Percentiles rank a stretch among this genome's conserved stretches.
These are phyloP conservation scores for Drosophila athabasca DNA, from an alignment of 1,140 invertebrate genomes.

Conservation along the genomic window DNA sequence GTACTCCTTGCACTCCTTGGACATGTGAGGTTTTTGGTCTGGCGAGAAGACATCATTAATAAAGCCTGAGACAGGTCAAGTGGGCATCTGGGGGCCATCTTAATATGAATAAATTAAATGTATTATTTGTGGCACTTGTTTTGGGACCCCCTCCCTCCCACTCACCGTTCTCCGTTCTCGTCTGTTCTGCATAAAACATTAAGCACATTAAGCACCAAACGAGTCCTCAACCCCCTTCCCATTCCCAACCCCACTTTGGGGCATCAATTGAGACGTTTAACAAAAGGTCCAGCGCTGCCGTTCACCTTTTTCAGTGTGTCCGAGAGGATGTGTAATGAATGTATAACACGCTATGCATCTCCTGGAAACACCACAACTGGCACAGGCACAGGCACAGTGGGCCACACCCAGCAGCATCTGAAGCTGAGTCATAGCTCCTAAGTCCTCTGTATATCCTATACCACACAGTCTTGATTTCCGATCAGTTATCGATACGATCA, in stretches of 20 bases:
- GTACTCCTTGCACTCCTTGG: not conserved
- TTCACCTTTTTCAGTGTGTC: slow-evolving; percentile 47
- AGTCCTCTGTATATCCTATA: not conserved
- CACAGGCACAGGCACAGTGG: not conserved
- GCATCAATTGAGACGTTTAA: slow-evolving; percentile 74
- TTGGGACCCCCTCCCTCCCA: not conserved
- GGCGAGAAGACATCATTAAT: slow-evolving; percentile 20
- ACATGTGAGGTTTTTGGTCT: not conserved
- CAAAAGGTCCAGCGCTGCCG: slow-evolving; percentile 52
- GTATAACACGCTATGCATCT: slow-evolving; percentile 41
- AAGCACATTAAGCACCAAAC: slow-evolving; percentile 57
- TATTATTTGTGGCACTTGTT: slow-evolving; percentile 48
- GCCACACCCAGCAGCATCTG: too few relatives aligned
- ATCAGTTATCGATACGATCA: not conserved
- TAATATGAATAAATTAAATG: slow-evolving; percentile 67
- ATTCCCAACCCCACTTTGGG: slow-evolving; percentile 15
- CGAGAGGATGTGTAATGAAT: slow-evolving; percentile 27
- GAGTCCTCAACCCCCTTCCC: not conserved
- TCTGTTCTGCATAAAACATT: slow-evolving; percentile 65
- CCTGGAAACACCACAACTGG: not conserved
- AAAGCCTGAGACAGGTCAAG: slow-evolving; percentile 12
- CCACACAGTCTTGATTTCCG: not conserved
- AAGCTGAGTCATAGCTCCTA: too few relatives aligned
- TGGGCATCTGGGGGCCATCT: slow-evolving; percentile 33
- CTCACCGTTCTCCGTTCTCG: not conserved